Evolutionary conservation across 2,888 invertebrate genomes (phyloP).

Genomic region (Alentia gelatinosa): DNA sequence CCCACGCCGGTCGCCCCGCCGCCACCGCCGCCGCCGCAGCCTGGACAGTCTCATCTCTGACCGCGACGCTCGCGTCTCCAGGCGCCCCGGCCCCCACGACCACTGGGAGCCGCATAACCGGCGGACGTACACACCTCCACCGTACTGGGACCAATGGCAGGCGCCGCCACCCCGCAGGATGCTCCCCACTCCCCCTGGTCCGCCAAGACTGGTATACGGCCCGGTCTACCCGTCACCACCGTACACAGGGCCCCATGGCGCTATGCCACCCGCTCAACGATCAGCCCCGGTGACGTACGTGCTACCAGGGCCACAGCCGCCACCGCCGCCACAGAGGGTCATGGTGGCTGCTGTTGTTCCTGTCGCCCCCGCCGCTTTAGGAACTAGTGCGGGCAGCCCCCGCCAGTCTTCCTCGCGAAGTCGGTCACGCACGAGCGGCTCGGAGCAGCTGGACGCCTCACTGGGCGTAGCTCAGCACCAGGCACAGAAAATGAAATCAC

Average conservation of each 20-base stretch:
- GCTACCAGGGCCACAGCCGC: background rate
- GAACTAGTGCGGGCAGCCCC: background rate
- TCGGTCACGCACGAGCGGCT: too few species aligned
- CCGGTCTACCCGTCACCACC: background rate
- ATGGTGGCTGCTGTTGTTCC: background rate
- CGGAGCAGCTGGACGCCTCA: background rate
- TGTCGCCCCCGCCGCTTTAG: background rate
- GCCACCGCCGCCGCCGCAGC: background rate
- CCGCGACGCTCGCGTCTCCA: background rate
- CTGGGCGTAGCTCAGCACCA: background rate
- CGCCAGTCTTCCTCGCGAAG: background rate
- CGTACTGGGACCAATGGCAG: background rate
- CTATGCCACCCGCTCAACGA: background rate
- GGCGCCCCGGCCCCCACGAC: background rate
- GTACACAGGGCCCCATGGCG: constrained; percentile 35
- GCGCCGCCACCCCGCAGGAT: background rate
- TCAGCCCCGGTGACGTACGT: background rate
- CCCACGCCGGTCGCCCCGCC: background rate
- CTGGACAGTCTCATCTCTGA: background rate
- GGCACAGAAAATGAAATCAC: background rate
- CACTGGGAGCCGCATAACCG: background rate
- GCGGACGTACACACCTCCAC: constrained; percentile 15
- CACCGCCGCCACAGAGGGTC: background rate
- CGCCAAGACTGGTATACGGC: background rate
- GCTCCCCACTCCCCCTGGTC: background rate